Conservation (phyloP, 2,113 vertebrate species). For the Melanostigma gelatinosum region DNA sequence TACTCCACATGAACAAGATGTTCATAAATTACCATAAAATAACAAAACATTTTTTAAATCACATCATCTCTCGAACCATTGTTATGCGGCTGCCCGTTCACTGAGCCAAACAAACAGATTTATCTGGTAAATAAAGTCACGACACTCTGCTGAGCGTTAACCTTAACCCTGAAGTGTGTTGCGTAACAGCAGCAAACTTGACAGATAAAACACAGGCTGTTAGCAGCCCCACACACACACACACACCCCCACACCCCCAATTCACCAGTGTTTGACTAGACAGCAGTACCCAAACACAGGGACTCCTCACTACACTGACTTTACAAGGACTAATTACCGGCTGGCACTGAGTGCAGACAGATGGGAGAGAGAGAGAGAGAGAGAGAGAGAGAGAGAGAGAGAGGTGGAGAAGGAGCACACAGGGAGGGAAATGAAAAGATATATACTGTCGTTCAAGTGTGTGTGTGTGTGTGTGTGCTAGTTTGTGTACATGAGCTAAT, state of each 20-base stretch:
- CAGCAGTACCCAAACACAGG: conserved; percentile 74
- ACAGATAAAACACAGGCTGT: conserved; percentile 73
- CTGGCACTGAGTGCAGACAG: conserved; percentile 74
- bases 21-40: conserved; percentile 61
- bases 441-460: conserved; percentile 28
- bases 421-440: conserved; percentile 47
- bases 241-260: conserved; percentile 5
- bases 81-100: conserved; percentile 19
- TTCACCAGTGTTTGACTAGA: conserved; percentile 69
- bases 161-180: conserved; percentile 70
- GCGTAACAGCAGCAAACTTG: conserved; percentile 71
- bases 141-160: conserved; percentile 65
- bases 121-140: conserved; percentile 65
- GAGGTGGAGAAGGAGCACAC: conserved; percentile 59
- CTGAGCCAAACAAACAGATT: conserved; percentile 58
- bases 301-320: conserved; percentile 73
- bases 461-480: conserved; percentile 44
- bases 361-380: conserved; percentile 66
- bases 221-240: conserved; percentile 26
- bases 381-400: conserved; percentile 57
- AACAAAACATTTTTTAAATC: conserved; percentile 12
- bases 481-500: conserved; percentile 68
- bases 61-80: not conserved
- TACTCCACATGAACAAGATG: conserved; percentile 11
- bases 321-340: conserved; percentile 81